Base-by-base conservation (phyloP, 1,140 invertebrate genomes). In the Oryctes rhinoceros region DNA sequence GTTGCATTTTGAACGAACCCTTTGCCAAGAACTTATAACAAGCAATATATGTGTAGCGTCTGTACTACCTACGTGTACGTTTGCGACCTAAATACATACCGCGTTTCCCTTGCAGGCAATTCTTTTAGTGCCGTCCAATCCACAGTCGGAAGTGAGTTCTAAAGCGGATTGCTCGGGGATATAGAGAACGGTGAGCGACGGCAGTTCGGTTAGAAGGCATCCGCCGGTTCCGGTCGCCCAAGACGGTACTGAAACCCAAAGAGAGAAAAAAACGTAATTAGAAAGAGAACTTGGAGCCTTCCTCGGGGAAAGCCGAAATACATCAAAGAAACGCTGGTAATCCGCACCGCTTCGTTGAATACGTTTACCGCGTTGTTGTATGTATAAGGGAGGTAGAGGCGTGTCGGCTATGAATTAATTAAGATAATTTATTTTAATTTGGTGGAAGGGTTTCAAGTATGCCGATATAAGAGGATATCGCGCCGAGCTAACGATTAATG, bases 131-230 rank as follows among this genome's bases (percentile, higher is more conserved):
- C 96, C 96, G 87, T 96, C 96, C 47, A 97, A 89, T 59, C 95
- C 95, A 86, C 96, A 94, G 88, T 98, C 97, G 53, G 95, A 94
- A 35, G 96, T 95, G 59, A 97, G 88, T 84, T 96, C 94, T 53
- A 98, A 90, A 47, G 96, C 91, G 30, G 96, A 91, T 85, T 94
- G 93, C 81, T 94, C 93, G 44, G 94, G 94, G 83, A 93, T 89
- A 83, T 93, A 94, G 48, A 93, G 89, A 65, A 93, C 90, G 11
- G 92, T 94, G 76, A 94, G 85, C 20, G 92, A 93, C 10, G 93
- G 93, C 81, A 94, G 86, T 39, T 92, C 92, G 62, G 91, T 91
- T n/a, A 94, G 86, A 83, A 93, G 90, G 82, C 93, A 94, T 47
- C 88, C 89, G 81, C 90, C 88, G 67, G 89, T 88, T 74, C 89